Base-by-base conservation (phyloP, 2,797 vertebrate genomes). In the Syndactyla subalaris region DNA sequence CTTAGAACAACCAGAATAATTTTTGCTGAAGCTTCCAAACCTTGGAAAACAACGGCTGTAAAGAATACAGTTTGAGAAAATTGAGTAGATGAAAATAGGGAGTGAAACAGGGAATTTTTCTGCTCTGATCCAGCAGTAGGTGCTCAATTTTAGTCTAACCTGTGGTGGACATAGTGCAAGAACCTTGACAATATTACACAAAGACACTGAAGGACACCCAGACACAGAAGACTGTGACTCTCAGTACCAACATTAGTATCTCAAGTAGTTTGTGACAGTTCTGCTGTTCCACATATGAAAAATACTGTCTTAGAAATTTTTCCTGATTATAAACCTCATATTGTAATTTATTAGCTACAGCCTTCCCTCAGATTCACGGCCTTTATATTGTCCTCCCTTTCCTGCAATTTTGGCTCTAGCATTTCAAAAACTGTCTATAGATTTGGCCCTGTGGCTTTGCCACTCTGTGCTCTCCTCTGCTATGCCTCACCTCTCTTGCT, bases 401-500 rank as follows among this genome's bases (percentile, higher is more conserved):
- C 24, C 21, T 61, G 41, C 43, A 73, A 2, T 51, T 73, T 46
- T 79, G 22, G 68, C 41, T 70, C 39, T 57, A 45, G 48, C 32
- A 49, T 68, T 90, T 88, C 72, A 80, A 48, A 43, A 77, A 18
- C 51, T 20, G 10, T 26, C 75, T 20, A 13, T 34, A 62, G 57
- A 43, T 77, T 24, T 89, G 85, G 59, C 51, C 67, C 80, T 43
- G 19, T 58, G 73, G 70, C 85, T 95, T 66, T 92, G 79, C 55
- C 73, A 29, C 76, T 75, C 49, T 32, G 11, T 1, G 34, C 81
- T 93, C 52, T 80, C 68, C 72, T 83, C 68, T 67, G 93, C 91
- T 52, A 41, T 63, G 91, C 71, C 80, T 93, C 91, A 70, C 89
- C 67, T 96, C 94, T 87, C 86, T 29, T 87, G 77, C 74, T 81